Base-by-base conservation (phyloP, 2,113 vertebrate species). In the Tinamus guttatus region DNA sequence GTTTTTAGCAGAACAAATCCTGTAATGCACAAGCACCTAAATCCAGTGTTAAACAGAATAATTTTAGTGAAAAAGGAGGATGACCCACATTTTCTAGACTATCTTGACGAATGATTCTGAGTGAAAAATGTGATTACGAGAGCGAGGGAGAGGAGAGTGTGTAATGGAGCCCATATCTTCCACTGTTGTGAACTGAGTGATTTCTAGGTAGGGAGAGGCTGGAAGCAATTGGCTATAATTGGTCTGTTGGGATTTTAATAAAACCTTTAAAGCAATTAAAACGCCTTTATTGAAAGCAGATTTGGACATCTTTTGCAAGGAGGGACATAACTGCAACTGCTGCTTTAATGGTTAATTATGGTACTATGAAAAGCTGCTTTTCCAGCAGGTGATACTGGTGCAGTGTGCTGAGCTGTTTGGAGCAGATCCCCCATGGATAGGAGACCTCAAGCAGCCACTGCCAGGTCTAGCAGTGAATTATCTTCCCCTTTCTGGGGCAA, bases 261-360 rank as follows among this genome's bases (percentile, higher is more conserved):
- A 94, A 96, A 95, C 62, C 71, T 95, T 92, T 91, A 68, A 80
- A 90, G 91, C 90, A 95, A 83, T 95, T 96, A 95, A 97, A 93
- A 90, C 45, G n/a, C 82, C 96, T 95, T 95, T 95, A 95, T 86
- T 96, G 85, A 89, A 85, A 97, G 92, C 90, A 87, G 75, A 71
- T 92, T 93, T 73, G 75, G 71, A 59, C 71, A 81, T 92, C 45
- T 87, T 90, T 90, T 87, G 54, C 34, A 62, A 56, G 65, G 76
- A 85, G 63, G 9, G 58, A 87, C 83, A 95, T 77, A 73, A 67
- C 52, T 74, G 24, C 43, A 73, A 32, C 21, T 85, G 70, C 71
- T 81, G 56, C n/a, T 97, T 95, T 54, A 71, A 93, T 89, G 62
- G 90, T 84, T 83, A 90, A 83, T 87, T 94, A 67, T 21, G 81